Evolutionary conservation across 1,140 invertebrate genomes (phyloP).

Genomic region (Megalonaias nervosa): DNA sequence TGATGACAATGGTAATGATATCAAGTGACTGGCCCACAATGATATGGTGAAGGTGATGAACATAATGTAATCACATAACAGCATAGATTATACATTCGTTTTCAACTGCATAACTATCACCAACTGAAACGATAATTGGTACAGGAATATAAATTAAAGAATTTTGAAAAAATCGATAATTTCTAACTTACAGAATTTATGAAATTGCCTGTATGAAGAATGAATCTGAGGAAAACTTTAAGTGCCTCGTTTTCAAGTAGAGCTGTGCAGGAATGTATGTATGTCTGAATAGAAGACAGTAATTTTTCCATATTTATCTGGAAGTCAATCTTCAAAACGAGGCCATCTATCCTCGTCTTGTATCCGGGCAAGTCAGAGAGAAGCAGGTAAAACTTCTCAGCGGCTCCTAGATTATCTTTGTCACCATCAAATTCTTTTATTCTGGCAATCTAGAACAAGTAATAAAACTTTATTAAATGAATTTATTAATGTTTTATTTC

Average conservation of each 20-base stretch:
- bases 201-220: conserved; percentile 70
- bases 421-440: conserved; percentile 61
- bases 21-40: too few relatives aligned
- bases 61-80: too few relatives aligned
- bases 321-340: conserved; percentile 92
- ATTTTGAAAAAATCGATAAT: too few relatives aligned
- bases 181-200: conserved; percentile 67
- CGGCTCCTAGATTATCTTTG: conserved; percentile 59
- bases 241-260: conserved; percentile 64
- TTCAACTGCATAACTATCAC: too few relatives aligned
- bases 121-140: too few relatives aligned
- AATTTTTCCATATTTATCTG: conserved; percentile 89
- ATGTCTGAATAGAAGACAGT: conserved; percentile 93
- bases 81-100: too few relatives aligned
- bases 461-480: too few relatives aligned
- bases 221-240: conserved; percentile 66
- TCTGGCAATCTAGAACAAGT: conserved; percentile 53
- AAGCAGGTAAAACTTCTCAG: conserved; percentile 66
- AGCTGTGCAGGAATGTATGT: conserved; percentile 85
- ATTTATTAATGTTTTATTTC: too few relatives aligned
- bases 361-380: conserved; percentile 77
- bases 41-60: too few relatives aligned
- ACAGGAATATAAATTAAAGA: too few relatives aligned
- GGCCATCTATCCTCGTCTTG: conserved; percentile 90
- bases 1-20: too few relatives aligned